phyloP scores from a whole-genome alignment of 2,113 vertebrate species.

The Oncorhynchus nerka region DNA sequence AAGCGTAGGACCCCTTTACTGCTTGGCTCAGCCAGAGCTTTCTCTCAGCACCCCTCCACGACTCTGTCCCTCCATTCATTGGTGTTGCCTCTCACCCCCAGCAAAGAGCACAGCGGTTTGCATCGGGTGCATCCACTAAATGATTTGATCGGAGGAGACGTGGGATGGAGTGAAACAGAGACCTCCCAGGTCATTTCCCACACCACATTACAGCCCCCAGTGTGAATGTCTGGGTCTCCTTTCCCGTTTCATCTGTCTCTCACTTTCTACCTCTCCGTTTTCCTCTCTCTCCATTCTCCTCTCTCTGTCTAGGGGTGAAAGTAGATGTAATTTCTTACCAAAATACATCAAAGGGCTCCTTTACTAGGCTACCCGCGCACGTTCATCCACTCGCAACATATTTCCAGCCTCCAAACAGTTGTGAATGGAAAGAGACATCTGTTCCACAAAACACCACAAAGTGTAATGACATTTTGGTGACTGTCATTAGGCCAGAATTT shows the following conservation, averaged over 20 bases:
- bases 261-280: neutral
- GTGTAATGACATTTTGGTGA: too few species aligned
- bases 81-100: constrained; percentile 24
- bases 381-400: too few species aligned
- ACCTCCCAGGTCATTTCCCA: constrained; percentile 23
- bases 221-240: constrained; percentile 25
- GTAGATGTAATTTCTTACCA: too few species aligned
- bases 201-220: constrained; percentile 14
- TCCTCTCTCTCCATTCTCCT: neutral
- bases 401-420: too few species aligned
- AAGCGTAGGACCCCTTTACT: constrained; percentile 40
- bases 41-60: constrained; percentile 19
- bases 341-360: too few species aligned
- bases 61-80: constrained; percentile 2
- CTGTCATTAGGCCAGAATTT: too few species aligned
- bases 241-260: neutral
- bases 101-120: constrained; percentile 26
- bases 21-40: constrained; percentile 39
- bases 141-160: constrained; percentile 37
- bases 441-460: too few species aligned
- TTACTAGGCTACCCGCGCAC: too few species aligned
- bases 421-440: too few species aligned
- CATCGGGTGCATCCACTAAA: neutral
- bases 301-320: neutral
- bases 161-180: constrained; percentile 26